phyloP scores from a whole-genome alignment of 1,140 invertebrate species.

The Propsilocerus akamusi region DNA sequence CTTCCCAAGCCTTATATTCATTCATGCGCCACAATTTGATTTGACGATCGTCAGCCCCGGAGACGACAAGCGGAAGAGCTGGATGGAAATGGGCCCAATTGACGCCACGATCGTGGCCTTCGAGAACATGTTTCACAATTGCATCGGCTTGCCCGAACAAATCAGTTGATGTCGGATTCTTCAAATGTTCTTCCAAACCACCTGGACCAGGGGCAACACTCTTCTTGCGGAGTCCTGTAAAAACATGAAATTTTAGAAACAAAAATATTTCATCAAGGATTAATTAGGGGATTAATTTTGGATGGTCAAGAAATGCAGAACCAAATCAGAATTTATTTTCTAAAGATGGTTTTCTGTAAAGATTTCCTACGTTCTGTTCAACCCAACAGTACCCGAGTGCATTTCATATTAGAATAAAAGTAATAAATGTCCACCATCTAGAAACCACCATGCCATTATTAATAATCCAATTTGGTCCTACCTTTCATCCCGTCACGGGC shows the following conservation, averaged over 20 bases:
- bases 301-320: too few relatives aligned
- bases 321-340: slow-evolving; percentile 3
- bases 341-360: too few relatives aligned
- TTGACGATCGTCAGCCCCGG: slow-evolving; percentile 93
- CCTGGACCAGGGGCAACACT: slow-evolving; percentile 89
- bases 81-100: slow-evolving; percentile 98
- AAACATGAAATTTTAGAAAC: too few relatives aligned
- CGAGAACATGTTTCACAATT: slow-evolving; percentile 93
- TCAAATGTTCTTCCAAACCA: slow-evolving; percentile 75
- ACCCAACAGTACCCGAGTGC: too few relatives aligned
- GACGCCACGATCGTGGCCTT: slow-evolving; percentile 93
- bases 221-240: slow-evolving; percentile 74
- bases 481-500: slow-evolving; percentile 9
- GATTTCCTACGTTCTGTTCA: too few relatives aligned
- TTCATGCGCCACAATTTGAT: slow-evolving; percentile 99
- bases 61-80: slow-evolving; percentile 84
- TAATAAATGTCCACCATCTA: too few relatives aligned
- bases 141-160: slow-evolving; percentile 94
- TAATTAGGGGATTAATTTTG: too few relatives aligned
- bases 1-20: slow-evolving; percentile 97
- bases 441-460: too few relatives aligned
- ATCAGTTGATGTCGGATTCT: slow-evolving; percentile 78
- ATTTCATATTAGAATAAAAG: too few relatives aligned
- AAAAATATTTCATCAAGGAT: too few relatives aligned
- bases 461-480: slow-evolving; percentile 10